Evolutionary conservation across 2,888 invertebrate species (phyloP), one percentile per base, ranked within the genome.

Genomic region (Osmoderma eremita): DNA sequence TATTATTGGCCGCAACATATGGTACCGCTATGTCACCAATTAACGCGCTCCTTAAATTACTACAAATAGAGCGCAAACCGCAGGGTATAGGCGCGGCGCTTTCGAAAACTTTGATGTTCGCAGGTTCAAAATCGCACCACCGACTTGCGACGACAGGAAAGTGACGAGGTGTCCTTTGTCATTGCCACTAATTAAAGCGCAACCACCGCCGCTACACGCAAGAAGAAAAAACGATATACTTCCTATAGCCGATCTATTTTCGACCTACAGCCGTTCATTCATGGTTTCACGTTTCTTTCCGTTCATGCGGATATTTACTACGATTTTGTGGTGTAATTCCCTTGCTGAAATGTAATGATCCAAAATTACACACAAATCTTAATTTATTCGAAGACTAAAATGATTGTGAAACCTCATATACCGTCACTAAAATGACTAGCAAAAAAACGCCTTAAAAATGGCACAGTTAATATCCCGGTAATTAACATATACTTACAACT

Each of bases 131-230:
- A 61, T 45, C 58, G 45, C 58, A 61, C 58, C 58, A 17, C 58
- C 58, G 22, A 61, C 45, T 30, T 36, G 30, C 53, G 54, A 39
- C 38, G 48, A 54, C 45, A 45, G 20, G 62, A 62, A 62, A 53
- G 61, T 53, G 63, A 63, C 63, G 54, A 53, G 49, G 63, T 67
- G 67, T 67, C 54, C 53, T 51, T 63, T 63, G 63, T 67, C 67
- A 63, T 67, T 54, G 48, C 58, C 63, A 56, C 62, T 67, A 63
- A 63, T 63, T 63, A 63, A 63, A 63, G 50, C 63, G 49, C 30
- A 36, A 41, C 63, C 30, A 45, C 58, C 45, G 58, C 42, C 30
- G 42, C 58, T 45, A 45, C 45, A 48, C 42, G 48, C 58, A 61
- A 61, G 58, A 45, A 61, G 58, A 61, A 61, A 61, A 61, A 61